A percentile compares a stretch with the other conserved stretches of the same genome.
These are phyloP conservation scores for Pantherophis alleghaniensis DNA, from an alignment of 2,797 vertebrate genomes.

Conservation along the genomic window DNA sequence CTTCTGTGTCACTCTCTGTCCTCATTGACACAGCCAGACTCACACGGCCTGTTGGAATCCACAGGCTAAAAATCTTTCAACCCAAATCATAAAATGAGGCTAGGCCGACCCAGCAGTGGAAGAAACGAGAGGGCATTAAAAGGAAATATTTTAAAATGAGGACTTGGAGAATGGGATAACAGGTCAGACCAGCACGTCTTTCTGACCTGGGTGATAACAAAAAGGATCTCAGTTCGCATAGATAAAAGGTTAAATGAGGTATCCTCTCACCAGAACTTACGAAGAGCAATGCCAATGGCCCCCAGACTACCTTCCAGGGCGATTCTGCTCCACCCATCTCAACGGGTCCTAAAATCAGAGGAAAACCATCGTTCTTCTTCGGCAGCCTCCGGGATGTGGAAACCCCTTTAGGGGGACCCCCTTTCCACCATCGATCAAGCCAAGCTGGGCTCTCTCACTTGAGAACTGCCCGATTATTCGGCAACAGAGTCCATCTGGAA, in stretches of 20 bases:
- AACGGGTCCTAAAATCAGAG: not conserved
- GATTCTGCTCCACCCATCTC: not conserved
- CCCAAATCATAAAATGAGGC: not conserved
- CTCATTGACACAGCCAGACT: not conserved
- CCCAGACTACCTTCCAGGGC: not conserved
- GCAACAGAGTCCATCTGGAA: too few relatives aligned
- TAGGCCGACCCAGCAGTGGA: not conserved
- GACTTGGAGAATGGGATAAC: not conserved
- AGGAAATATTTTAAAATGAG: not conserved
- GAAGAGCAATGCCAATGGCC: not conserved
- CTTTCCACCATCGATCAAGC: not conserved
- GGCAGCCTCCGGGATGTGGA: not conserved
- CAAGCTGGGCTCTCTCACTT: not conserved
- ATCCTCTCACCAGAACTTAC: constrained; percentile 11
- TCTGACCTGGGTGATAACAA: too few relatives aligned
- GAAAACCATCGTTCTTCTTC: not conserved
- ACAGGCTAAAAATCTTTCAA: not conserved
- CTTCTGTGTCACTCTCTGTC: not conserved
- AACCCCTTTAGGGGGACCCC: not conserved
- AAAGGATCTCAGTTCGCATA: not conserved
- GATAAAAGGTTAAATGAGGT: not conserved
- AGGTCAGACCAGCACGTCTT: not conserved
- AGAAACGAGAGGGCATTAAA: not conserved
- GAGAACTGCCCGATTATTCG: too few relatives aligned
- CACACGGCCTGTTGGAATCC: not conserved